phyloP scores from a whole-genome alignment of 2,888 invertebrate species.

The Amaurobius ferox region DNA sequence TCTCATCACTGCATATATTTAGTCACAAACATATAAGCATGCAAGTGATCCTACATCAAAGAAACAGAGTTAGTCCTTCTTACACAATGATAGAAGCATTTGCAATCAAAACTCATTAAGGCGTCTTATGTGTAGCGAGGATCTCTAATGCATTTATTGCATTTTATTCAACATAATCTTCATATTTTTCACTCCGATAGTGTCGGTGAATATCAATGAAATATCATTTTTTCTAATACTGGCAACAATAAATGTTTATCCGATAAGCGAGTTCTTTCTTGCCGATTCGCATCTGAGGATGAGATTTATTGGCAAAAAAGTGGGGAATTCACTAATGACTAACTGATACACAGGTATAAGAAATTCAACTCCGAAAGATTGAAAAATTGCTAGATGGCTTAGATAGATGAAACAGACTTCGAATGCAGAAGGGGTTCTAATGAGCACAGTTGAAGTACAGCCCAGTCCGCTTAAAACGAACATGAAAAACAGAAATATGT shows the following conservation, averaged over 20 bases:
- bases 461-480: too few species aligned
- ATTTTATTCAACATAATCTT: conserved; percentile 15
- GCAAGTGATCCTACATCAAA: too few species aligned
- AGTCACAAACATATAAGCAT: too few species aligned
- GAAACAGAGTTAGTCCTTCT: too few species aligned
- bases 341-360: conserved; percentile 7
- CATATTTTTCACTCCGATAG: neutral
- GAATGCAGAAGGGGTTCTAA: conserved; percentile 8
- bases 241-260: conserved; percentile 14
- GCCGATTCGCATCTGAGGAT: neutral
- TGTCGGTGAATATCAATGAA: neutral
- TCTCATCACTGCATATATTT: too few species aligned
- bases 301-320: neutral
- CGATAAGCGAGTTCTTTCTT: neutral
- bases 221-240: neutral
- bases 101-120: too few species aligned
- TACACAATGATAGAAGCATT: too few species aligned
- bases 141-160: too few species aligned
- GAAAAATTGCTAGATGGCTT: conserved; percentile 17
- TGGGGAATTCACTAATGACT: conserved; percentile 2
- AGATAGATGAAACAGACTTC: conserved; percentile 45
- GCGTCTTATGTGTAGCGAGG: too few species aligned
- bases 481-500: too few species aligned
- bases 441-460: conserved; percentile 45
- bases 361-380: neutral